Evolutionary conservation across 92 coral and sea anemone species (phyloP).

Genomic region (Phymanthus crucifer): DNA sequence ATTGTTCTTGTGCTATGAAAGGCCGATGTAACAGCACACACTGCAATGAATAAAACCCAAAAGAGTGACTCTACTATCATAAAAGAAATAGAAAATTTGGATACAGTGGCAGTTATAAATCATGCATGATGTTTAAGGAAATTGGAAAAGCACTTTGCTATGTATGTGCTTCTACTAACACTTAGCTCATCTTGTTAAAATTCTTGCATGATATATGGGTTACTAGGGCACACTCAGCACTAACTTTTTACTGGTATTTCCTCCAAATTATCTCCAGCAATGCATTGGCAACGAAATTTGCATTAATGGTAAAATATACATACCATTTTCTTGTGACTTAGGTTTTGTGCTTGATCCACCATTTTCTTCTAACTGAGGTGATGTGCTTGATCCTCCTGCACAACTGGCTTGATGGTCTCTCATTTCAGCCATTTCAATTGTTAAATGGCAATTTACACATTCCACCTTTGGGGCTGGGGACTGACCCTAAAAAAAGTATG

Average conservation of each 20-base stretch:
- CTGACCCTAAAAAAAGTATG: neutral
- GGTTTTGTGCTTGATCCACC: neutral
- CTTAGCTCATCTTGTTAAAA: neutral
- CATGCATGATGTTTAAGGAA: neutral
- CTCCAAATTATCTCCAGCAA: neutral
- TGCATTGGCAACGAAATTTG: neutral
- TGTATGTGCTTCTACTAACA: neutral
- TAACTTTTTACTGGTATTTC: neutral
- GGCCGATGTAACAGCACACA: neutral
- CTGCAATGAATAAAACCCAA: too few species aligned
- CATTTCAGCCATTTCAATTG: neutral
- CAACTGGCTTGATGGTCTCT: neutral
- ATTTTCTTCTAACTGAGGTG: neutral
- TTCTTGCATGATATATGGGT: neutral
- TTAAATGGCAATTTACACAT: neutral
- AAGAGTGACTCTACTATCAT: neutral
- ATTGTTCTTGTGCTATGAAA: neutral
- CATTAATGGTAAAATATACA: neutral
- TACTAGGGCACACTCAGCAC: neutral
- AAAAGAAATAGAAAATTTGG: neutral
- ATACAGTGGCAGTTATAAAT: neutral
- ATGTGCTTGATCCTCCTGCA: neutral
- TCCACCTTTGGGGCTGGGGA: neutral
- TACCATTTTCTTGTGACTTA: neutral
- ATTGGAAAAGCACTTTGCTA: neutral